Evolutionary conservation across 2,888 invertebrate species (phyloP), one percentile per base, ranked within the genome.

Genomic region (Conops quadrifasciatus): DNA sequence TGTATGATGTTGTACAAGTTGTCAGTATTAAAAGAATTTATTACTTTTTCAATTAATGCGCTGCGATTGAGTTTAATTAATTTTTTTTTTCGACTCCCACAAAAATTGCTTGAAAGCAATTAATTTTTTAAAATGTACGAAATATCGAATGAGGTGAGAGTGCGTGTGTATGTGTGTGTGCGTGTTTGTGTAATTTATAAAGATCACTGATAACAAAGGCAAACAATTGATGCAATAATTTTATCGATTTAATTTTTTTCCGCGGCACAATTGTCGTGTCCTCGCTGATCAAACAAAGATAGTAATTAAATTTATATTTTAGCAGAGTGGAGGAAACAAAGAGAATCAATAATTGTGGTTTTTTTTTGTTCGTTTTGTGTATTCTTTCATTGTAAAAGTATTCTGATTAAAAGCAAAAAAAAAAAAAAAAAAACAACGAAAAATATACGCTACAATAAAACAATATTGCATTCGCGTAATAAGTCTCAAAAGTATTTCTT

Each of bases 41-140:
- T 51, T 65, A n/a, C 65, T 26, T 58, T 58, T 26, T 15, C 13
- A 58, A 26, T 58, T 28, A 58, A 24, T 58, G 26, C 58, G 28
- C 28, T 28, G 53, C 9, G 26, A 51, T 65, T 65, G 51, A 49
- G 30, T 65, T 28, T 51, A 51, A 51, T 65, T 51, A 51, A 30
- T 51, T 65, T 51, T 65, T 30, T 49, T 30, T n/a, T 5, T 49
- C 30, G 13, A 45, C 51, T 11, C 65, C n/a, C 11, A 53, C 30
- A 67, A 26, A 67, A 36, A 7, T 36, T 36, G 36, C 43, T 11
- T 13, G 16, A 45, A 67, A 58, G 26, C 58, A 59, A 58, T 67
- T 58, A 47, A 67, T 45, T 58, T 28, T 56, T 67, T 59, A 58
- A 28, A 36, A 59, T 28, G 36, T 60, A 9, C 51, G 19, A 58